Conservation (phyloP, 2,888 invertebrate genomes). For the Eueremaeus valkanovi region DNA sequence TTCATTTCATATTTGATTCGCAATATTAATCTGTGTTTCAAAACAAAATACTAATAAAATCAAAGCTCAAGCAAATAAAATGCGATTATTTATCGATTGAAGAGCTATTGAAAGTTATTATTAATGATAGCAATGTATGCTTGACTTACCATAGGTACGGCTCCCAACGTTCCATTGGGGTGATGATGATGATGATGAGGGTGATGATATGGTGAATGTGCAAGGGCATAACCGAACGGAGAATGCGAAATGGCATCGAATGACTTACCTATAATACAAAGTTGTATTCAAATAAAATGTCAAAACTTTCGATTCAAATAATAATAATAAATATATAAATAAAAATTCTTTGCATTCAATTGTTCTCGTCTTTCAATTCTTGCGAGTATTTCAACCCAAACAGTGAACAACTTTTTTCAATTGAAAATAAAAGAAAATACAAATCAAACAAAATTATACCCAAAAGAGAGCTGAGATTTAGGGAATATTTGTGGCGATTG, state of each 20-base stretch:
- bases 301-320: background rate
- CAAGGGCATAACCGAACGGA: constrained; percentile 80
- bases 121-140: background rate
- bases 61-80: background rate
- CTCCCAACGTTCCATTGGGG: constrained; percentile 75
- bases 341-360: background rate
- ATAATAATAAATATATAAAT: background rate
- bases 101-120: too few species aligned
- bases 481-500: background rate
- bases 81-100: background rate
- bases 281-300: constrained; percentile 16
- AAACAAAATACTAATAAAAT: background rate
- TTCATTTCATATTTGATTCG: too few species aligned
- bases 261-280: constrained; percentile 47
- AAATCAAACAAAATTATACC: constrained; percentile 10
- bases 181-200: too few species aligned
- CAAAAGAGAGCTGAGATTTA: constrained; percentile 7
- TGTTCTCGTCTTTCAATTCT: background rate
- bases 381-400: too few species aligned
- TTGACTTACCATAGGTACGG: constrained; percentile 55
- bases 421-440: background rate
- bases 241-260: constrained; percentile 74
- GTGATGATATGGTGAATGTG: constrained; percentile 63
- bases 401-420: background rate
- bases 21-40: background rate